Conservation (phyloP, 2,888 invertebrate genomes). For the Acleris cristana region DNA sequence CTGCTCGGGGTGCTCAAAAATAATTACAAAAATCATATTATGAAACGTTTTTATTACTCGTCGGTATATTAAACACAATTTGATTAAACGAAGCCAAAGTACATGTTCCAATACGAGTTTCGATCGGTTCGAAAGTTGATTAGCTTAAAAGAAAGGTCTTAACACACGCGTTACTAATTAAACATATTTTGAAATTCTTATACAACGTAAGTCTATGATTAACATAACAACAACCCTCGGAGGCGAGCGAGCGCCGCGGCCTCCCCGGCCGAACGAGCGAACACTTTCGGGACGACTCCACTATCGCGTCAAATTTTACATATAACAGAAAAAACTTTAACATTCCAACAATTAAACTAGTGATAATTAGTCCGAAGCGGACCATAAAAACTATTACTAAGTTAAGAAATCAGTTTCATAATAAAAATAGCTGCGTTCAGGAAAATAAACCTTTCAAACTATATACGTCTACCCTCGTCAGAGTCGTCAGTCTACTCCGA, state of each 20-base stretch:
- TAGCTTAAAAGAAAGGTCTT: conserved; percentile 73
- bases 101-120: conserved; percentile 71
- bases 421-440: conserved; percentile 36
- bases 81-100: conserved; percentile 79
- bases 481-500: conserved; percentile 41
- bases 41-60: conserved; percentile 82
- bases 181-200: conserved; percentile 75
- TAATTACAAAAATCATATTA: conserved; percentile 84
- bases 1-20: conserved; percentile 72
- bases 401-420: conserved; percentile 28
- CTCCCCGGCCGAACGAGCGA: neutral
- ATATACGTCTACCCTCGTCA: conserved; percentile 16
- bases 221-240: conserved; percentile 75
- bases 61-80: conserved; percentile 82
- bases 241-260: conserved; percentile 32
- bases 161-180: conserved; percentile 73
- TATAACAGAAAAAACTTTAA: conserved; percentile 63
- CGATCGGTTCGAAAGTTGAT: conserved; percentile 71
- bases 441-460: conserved; percentile 35
- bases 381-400: conserved; percentile 36
- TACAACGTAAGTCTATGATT: conserved; percentile 74
- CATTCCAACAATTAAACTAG: conserved; percentile 64
- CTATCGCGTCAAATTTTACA: conserved; percentile 30
- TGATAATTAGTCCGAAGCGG: conserved; percentile 33
- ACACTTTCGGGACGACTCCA: conserved; percentile 27